These are phyloP conservation scores for Gadopsis marmoratus DNA, from an alignment of 2,797 vertebrate species.

Conservation along the genomic window DNA sequence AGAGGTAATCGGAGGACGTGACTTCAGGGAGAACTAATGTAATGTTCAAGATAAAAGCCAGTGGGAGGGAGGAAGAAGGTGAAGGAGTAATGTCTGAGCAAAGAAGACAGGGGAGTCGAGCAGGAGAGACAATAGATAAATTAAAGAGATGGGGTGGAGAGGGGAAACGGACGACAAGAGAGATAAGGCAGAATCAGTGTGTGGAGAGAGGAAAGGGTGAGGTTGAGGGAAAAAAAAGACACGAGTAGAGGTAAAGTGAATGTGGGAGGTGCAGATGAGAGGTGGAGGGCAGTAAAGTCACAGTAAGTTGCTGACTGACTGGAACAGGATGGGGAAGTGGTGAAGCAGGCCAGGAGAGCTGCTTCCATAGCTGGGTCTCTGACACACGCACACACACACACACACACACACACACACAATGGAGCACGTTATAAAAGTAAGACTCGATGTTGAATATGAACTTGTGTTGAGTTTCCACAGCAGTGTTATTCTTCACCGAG, in stretches of 20 bases:
- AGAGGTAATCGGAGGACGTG: conserved; percentile 8
- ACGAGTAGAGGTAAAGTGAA: conserved; percentile 57
- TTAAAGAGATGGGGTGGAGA: conserved; percentile 7
- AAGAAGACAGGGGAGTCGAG: background rate
- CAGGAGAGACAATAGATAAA: conserved; percentile 17
- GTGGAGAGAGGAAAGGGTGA: conserved; percentile 56
- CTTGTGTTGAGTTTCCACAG: conserved; percentile 49
- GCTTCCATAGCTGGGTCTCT: conserved; percentile 79
- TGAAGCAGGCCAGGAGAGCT: conserved; percentile 72
- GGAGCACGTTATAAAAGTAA: conserved; percentile 52
- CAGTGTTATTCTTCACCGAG: conserved; percentile 47
- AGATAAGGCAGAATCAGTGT: conserved; percentile 30
- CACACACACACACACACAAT: conserved; percentile 52
- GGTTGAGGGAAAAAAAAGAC: conserved; percentile 46
- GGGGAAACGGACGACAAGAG: conserved; percentile 24
- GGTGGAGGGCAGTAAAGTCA: conserved; percentile 64
- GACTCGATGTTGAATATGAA: conserved; percentile 27
- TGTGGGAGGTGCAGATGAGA: conserved; percentile 53
- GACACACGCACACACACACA: conserved; percentile 9
- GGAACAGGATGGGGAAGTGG: conserved; percentile 84
- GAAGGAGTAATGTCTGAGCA: background rate
- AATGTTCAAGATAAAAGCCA: conserved; percentile 26
- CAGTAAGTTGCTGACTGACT: conserved; percentile 79
- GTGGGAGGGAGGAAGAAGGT: background rate
- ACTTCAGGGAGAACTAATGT: background rate